Evolutionary conservation across 2,797 vertebrate genomes (phyloP).

Genomic region (Spondyliosoma cantharus): DNA sequence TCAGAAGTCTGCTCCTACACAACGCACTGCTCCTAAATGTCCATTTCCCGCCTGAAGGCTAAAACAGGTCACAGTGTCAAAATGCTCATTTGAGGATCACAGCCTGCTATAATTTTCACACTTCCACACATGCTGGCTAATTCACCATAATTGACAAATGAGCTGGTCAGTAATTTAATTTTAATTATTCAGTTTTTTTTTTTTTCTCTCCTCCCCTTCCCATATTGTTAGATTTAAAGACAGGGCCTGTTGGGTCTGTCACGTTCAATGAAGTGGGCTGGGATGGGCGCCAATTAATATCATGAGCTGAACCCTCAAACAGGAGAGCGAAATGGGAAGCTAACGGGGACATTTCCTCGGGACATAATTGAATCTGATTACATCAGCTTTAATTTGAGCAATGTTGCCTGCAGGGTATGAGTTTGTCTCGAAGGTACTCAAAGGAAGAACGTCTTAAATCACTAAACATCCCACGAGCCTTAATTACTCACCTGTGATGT

Average conservation of each 20-base stretch:
- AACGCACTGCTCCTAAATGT: conserved; percentile 18
- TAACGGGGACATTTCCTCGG: conserved; percentile 80
- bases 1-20: not conserved
- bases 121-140: conserved; percentile 83
- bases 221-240: conserved; percentile 78
- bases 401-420: conserved; percentile 63
- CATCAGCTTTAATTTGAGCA: conserved; percentile 85
- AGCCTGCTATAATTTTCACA: conserved; percentile 72
- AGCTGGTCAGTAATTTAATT: conserved; percentile 90
- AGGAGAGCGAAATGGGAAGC: conserved; percentile 74
- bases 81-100: conserved; percentile 68
- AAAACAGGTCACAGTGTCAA: conserved; percentile 78
- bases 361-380: conserved; percentile 86
- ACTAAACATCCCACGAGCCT: conserved; percentile 12
- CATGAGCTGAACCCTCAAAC: conserved; percentile 85
- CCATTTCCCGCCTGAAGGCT: conserved; percentile 52
- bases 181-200: conserved; percentile 76
- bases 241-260: conserved; percentile 85
- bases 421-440: conserved; percentile 60
- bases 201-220: conserved; percentile 41
- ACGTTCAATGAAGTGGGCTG: conserved; percentile 85
- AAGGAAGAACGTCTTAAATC: conserved; percentile 31
- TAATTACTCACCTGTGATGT: conserved; percentile 47
- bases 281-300: conserved; percentile 90
- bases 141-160: conserved; percentile 89